These are phyloP conservation scores for Parotocinclus haroldoi DNA, from an alignment of 2,797 vertebrate genomes.

Conservation along the genomic window DNA sequence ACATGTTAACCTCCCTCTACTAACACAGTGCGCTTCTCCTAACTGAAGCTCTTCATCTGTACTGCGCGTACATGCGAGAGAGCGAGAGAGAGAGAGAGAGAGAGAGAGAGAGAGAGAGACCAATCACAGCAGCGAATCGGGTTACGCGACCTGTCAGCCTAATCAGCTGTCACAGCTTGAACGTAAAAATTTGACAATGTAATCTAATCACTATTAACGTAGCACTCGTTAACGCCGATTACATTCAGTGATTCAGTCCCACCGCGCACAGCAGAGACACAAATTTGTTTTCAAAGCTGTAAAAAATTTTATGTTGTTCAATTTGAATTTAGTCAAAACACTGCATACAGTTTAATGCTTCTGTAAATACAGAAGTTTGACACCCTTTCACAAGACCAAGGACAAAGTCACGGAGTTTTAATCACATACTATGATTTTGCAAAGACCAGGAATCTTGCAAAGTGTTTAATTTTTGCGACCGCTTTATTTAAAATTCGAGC, in stretches of 20 bases:
- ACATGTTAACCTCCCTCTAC: too few relatives aligned
- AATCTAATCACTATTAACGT: not conserved
- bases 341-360: too few relatives aligned
- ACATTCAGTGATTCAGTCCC: not conserved
- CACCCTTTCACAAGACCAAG: too few relatives aligned
- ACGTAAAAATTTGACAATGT: not conserved
- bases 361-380: too few relatives aligned
- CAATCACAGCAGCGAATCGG: constrained; percentile 1
- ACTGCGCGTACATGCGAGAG: not conserved
- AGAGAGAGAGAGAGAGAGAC: constrained; percentile 4
- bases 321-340: too few relatives aligned
- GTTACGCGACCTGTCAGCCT: not conserved
- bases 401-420: too few relatives aligned
- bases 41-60: not conserved
- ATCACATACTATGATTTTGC: too few relatives aligned
- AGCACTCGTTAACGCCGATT: not conserved
- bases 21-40: constrained; percentile 1
- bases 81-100: constrained; percentile 6
- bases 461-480: too few relatives aligned
- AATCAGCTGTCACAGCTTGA: not conserved
- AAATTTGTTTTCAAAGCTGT: not conserved
- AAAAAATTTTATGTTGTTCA: too few relatives aligned
- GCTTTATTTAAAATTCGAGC: too few relatives aligned
- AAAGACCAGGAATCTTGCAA: too few relatives aligned
- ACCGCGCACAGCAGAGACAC: not conserved